These are phyloP conservation scores for Ceratothoa steindachneri DNA, from an alignment of 2,888 invertebrate species.

Conservation along the genomic window DNA sequence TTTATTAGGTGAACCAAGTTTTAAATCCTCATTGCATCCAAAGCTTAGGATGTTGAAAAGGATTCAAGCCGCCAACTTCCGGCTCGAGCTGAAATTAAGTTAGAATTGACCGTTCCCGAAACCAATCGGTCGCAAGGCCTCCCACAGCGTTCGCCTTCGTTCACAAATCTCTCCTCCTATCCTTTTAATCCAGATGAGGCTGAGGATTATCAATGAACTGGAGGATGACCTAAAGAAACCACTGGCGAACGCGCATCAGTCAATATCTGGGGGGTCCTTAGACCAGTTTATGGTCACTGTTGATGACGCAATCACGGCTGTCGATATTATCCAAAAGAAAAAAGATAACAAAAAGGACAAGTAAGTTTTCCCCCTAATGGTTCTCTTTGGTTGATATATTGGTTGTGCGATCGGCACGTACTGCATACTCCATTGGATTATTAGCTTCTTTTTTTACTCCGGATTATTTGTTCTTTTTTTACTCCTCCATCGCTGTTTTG, in stretches of 20 bases:
- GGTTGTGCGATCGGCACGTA: neutral
- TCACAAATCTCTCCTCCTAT: no score
- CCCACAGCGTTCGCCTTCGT: no score
- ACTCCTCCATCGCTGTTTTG: no score
- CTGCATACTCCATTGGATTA: neutral
- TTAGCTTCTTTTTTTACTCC: no score
- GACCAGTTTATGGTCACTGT: constrained; percentile 75
- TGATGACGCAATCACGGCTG: constrained; percentile 62
- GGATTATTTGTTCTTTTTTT: no score
- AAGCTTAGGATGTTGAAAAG: no score
- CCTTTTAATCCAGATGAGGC: constrained; percentile 55
- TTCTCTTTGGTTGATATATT: neutral
- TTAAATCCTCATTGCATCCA: no score
- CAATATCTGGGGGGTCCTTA: constrained; percentile 64
- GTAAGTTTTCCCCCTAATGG: constrained; percentile 12
- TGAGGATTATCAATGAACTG: constrained; percentile 54
- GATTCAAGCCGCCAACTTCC: no score
- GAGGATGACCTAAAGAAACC: constrained; percentile 66
- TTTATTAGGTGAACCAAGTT: no score
- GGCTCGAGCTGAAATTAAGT: no score
- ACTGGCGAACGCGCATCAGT: constrained; percentile 65
- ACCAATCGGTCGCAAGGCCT: no score
- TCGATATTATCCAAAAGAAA: constrained; percentile 40
- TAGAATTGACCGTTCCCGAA: no score
- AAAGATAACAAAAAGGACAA: constrained; percentile 48